These are phyloP conservation scores for Hemibagrus guttatus DNA, from an alignment of 2,797 vertebrate species.

Conservation along the genomic window DNA sequence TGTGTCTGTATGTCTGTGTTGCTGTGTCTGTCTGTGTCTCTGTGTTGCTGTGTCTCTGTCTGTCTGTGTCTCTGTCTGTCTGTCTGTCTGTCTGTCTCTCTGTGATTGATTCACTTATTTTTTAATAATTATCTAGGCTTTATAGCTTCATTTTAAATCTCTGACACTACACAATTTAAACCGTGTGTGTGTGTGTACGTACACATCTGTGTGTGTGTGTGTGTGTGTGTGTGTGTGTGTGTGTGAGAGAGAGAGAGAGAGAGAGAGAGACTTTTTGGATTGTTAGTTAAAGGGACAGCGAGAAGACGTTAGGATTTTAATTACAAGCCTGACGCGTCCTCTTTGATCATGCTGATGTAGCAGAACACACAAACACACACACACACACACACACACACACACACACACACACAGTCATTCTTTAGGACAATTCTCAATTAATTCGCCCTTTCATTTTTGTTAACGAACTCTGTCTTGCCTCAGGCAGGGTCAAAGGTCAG, in stretches of 20 bases:
- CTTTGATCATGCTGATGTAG: conserved; percentile 44
- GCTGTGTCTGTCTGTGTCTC: background rate
- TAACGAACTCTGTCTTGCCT: conserved; percentile 12
- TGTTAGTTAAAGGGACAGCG: background rate
- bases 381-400: conserved; percentile 30
- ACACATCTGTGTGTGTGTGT: background rate
- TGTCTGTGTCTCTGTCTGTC: background rate
- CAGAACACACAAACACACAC: conserved; percentile 33
- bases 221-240: conserved; percentile 6
- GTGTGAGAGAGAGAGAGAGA: background rate
- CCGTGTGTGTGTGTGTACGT: background rate
- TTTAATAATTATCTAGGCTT: background rate
- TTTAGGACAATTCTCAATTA: conserved; percentile 45
- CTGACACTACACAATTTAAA: background rate
- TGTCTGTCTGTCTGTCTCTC: background rate
- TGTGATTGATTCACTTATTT: background rate
- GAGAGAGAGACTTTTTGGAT: background rate
- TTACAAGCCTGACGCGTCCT: conserved; percentile 27
- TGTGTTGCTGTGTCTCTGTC: no score
- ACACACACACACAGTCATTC: background rate
- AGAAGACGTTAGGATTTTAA: conserved; percentile 16
- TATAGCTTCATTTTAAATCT: background rate
- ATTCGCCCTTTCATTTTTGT: conserved; percentile 20
- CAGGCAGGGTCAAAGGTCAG: background rate
- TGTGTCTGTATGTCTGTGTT: background rate